Evolutionary conservation across 1,140 invertebrate genomes (phyloP).

Genomic region (Melipona quadrifasciata): DNA sequence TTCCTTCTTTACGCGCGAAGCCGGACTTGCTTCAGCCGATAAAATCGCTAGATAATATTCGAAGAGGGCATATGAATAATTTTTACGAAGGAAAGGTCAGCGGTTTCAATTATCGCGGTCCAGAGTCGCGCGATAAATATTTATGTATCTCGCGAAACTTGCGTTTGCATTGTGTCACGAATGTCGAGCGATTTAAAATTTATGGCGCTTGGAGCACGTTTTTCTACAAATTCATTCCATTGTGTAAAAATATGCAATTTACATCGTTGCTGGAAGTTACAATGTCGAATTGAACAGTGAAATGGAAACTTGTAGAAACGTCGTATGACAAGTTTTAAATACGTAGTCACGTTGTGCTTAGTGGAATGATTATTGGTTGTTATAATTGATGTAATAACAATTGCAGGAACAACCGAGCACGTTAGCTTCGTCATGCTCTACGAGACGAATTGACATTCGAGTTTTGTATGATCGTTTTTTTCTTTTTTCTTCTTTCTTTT

Average conservation of each 20-base stretch:
- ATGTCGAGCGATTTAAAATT: too few species aligned
- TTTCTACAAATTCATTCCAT: too few species aligned
- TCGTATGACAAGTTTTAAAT: not conserved
- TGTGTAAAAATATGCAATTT: too few species aligned
- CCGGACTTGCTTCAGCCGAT: too few species aligned
- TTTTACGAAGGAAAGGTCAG: not conserved
- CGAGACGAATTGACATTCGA: not conserved
- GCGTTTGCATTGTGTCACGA: too few species aligned
- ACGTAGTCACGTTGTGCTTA: not conserved
- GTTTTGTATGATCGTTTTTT: not conserved
- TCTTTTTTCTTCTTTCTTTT: rapidly evolving
- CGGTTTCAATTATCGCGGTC: not conserved
- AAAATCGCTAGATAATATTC: not conserved
- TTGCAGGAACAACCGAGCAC: not conserved
- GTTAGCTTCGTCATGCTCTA: not conserved
- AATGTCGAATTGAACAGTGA: too few species aligned
- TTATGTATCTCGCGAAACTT: not conserved
- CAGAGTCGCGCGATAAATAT: constrained; percentile 10
- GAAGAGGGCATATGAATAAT: not conserved
- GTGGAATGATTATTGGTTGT: not conserved
- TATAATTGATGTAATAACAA: not conserved
- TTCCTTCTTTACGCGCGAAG: too few species aligned
- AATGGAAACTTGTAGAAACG: not conserved
- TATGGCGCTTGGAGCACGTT: too few species aligned
- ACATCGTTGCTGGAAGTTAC: too few species aligned